Evolutionary conservation across 2,113 vertebrate species (phyloP).

Genomic region (Galeopterus variegatus): DNA sequence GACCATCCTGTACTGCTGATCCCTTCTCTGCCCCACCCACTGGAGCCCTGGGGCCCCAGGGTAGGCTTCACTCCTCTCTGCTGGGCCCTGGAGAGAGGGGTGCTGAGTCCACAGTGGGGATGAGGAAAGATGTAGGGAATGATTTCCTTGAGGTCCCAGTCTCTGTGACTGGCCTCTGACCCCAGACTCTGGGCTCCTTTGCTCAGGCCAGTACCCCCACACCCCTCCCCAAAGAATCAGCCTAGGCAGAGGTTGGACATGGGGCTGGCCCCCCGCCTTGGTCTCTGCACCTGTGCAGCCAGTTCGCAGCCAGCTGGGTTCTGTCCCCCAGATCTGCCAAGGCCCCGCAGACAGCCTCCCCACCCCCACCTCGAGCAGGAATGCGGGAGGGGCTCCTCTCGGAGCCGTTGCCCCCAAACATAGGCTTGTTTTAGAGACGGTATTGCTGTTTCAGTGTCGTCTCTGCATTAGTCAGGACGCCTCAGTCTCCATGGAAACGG

Average conservation of each 20-base stretch:
- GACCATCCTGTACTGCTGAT: neutral
- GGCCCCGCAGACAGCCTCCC: slow-evolving; percentile 58
- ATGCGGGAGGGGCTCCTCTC: slow-evolving; percentile 82
- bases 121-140: neutral
- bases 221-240: neutral
- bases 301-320: neutral
- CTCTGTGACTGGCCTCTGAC: neutral
- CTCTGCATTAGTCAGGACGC: slow-evolving; percentile 83
- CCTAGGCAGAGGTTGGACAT: neutral
- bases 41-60: neutral
- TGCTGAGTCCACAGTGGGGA: neutral
- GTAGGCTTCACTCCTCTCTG: neutral
- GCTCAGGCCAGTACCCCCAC: neutral
- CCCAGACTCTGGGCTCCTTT: neutral
- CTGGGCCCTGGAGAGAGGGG: neutral
- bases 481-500: slow-evolving; percentile 80
- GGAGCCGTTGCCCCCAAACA: slow-evolving; percentile 86
- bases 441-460: slow-evolving; percentile 79
- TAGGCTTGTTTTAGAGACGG: slow-evolving; percentile 86
- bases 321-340: slow-evolving; percentile 54
- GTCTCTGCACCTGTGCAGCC: slow-evolving; percentile 18
- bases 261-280: neutral
- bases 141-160: neutral
- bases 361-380: slow-evolving; percentile 76
- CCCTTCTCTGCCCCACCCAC: neutral